These are phyloP conservation scores for Poecilus cupreus DNA, from an alignment of 2,888 invertebrate species.

Conservation along the genomic window DNA sequence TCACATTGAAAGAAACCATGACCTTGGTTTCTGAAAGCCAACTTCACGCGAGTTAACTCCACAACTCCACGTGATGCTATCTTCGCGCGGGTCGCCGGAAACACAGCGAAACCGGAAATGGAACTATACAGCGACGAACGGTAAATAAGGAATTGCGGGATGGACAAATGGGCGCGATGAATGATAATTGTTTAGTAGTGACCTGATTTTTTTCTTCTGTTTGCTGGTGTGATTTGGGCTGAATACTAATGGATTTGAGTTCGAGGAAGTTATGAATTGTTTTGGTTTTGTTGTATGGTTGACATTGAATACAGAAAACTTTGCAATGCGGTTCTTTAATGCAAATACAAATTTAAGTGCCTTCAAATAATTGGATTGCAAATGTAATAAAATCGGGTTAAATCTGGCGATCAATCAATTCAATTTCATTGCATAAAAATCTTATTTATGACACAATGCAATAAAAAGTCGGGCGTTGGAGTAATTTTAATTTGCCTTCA, in stretches of 20 bases:
- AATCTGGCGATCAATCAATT: too few species aligned
- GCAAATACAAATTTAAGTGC: too few species aligned
- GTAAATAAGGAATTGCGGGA: background rate
- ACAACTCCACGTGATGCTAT: background rate
- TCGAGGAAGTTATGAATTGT: too few species aligned
- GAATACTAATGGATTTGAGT: background rate
- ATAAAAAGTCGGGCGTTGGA: too few species aligned
- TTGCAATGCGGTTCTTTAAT: too few species aligned
- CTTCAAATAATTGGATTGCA: too few species aligned
- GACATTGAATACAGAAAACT: background rate
- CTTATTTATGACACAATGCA: too few species aligned
- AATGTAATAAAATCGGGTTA: too few species aligned
- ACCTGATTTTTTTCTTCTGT: background rate
- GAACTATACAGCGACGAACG: background rate
- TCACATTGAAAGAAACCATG: background rate
- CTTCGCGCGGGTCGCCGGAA: background rate
- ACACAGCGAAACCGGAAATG: background rate
- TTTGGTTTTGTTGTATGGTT: background rate
- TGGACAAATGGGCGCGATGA: background rate
- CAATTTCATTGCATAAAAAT: too few species aligned
- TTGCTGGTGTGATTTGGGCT: background rate
- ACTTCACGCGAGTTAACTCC: background rate
- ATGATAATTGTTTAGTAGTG: background rate
- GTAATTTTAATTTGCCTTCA: too few species aligned
- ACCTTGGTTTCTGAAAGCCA: background rate